These are phyloP conservation scores for Girardinichthys multiradiatus DNA, from an alignment of 2,113 vertebrate species.

Conservation along the genomic window DNA sequence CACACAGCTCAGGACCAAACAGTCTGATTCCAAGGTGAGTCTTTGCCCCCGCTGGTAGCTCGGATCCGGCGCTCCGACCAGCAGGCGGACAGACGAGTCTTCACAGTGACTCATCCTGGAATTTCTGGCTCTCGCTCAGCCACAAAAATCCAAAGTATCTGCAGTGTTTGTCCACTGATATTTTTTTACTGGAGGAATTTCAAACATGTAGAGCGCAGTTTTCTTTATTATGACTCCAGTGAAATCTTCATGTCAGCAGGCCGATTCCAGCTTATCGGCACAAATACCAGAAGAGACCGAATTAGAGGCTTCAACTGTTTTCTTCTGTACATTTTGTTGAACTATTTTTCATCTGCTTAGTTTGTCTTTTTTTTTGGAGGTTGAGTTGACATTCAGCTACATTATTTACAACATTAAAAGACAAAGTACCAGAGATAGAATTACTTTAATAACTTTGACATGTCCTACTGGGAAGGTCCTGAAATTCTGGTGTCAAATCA, in stretches of 20 bases:
- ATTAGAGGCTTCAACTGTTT: neutral
- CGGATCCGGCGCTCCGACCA: neutral
- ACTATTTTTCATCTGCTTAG: no score
- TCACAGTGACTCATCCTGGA: slow-evolving; percentile 25
- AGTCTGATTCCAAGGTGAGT: neutral
- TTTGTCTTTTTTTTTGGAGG: neutral
- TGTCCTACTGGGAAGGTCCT: no score
- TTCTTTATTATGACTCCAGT: neutral
- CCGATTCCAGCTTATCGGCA: neutral
- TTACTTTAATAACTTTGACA: no score
- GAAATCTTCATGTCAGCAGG: neutral
- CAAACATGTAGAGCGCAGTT: neutral
- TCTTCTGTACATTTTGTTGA: no score
- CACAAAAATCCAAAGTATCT: slow-evolving; percentile 39
- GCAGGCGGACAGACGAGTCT: slow-evolving; percentile 14
- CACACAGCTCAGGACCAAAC: neutral
- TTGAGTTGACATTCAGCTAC: no score
- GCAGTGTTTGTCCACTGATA: neutral
- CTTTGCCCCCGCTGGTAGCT: no score
- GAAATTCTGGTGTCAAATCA: no score
- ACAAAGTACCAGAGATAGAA: no score
- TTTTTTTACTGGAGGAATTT: neutral
- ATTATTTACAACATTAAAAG: no score
- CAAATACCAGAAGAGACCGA: neutral
- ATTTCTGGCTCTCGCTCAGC: slow-evolving; percentile 9